Evolutionary conservation across 2,888 invertebrate species (phyloP), one percentile per base, ranked within the genome.

Genomic region (Pristionchus maxplancki): DNA sequence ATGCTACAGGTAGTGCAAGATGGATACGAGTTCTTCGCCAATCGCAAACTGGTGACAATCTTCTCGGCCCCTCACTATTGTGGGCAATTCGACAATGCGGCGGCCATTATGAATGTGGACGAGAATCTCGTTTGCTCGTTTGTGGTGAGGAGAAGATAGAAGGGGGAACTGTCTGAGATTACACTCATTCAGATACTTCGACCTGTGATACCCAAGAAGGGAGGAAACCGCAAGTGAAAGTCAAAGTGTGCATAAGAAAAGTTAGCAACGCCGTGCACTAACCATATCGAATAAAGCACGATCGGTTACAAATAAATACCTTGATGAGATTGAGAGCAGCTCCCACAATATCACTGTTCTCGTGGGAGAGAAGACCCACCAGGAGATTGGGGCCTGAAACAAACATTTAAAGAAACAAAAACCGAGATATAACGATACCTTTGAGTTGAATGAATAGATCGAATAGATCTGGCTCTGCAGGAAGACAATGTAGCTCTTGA

Each of bases 381-480:
- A 99, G 95, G 86, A 97, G 97, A 89, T 97, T 97, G 62, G 99
- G 96, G 86, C 97, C 97, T 81, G 91, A 28, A 50, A 50, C 8
- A 34, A 11, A 13, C 24, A 20, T 40, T 74, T 17, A 11, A 74
- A 0, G n/a, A 31, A 6, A 24, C 1, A 84, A 28, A 1, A 53
- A 89, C n/a, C n/a, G n/a, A n/a, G n/a, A 88, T 37, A 20, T 34
- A 37, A 64, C 2, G 17, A 24, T 44, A 86, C 86, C 86, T 67
- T 67, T 97, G 86, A 98, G 95, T 91, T 98, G 97, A 0, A 98
- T 97, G 90, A 99, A 96, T 84, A 97, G 95, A 0, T 97, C 97
- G 95, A 99, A 99, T 89, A 98, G 96, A 95, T 99, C 98, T 0
- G 99, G 98, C 62, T 97, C 97, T 9, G 98, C 98, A 1, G 99